Evolutionary conservation across 2,797 vertebrate genomes (phyloP), one percentile per base, ranked within the genome.

Genomic region (Varecia variegata): DNA sequence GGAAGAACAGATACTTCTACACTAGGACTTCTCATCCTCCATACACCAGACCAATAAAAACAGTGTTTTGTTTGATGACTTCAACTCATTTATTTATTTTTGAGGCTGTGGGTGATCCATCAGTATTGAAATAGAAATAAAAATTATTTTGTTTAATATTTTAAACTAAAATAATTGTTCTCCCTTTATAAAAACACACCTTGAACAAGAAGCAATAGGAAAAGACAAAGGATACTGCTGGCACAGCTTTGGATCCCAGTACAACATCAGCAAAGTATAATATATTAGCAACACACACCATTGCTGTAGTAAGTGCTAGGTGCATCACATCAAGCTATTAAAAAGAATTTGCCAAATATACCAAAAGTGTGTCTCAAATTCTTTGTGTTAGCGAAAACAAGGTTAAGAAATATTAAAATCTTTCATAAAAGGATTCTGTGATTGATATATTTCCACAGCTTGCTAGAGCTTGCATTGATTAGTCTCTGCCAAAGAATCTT

Each of bases 31-130:
- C 10, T 97, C 40, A 67, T 93, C 84, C 87, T 96, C 50, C 76
- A 0, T 62, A 90, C 93, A 56, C 47, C 52, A 97, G 89, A 97
- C 30, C 9, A 96, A 58, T 54, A 81, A 91, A 91, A 98, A 96
- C 23, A 89, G 54, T 1, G 45, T 83, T 97, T 50, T 60, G 27
- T 89, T 81, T 90, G 73, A 97, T 81, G n/a, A 93, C 2, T 93
- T 92, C 94, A 97, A 70, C 9, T 95, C 0, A 13, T 73, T 58
- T 54, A 77, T 88, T 58, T 90, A 70, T 90, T 97, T 97, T 93
- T 94, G 25, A 97, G 89, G 60, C 25, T 93, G 60, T 62, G 47
- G 65, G 6, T 94, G 62, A 98, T 40, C 40, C 52, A 81, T 80
- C 3, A 15, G 56, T 60, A 97, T 13, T 97, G 47, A 56, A 91